These are phyloP conservation scores for Pristionchus maxplancki DNA, from an alignment of 2,888 invertebrate genomes.

Conservation along the genomic window DNA sequence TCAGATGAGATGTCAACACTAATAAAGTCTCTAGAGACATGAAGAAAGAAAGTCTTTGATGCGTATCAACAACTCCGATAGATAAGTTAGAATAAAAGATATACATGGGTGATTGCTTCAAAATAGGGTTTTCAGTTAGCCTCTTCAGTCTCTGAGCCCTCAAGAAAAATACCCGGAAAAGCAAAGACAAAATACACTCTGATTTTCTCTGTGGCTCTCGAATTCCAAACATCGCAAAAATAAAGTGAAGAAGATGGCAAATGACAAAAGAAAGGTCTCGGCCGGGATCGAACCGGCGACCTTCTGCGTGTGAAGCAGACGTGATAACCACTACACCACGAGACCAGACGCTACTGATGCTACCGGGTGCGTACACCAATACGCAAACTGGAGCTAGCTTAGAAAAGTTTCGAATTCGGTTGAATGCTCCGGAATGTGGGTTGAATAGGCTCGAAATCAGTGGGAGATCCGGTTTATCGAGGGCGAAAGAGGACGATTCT, in stretches of 20 bases:
- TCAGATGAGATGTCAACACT: not conserved
- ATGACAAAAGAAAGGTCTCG: conserved; percentile 44
- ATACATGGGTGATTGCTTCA: not conserved
- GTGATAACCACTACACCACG: conserved; percentile 62
- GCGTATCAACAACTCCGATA: not conserved
- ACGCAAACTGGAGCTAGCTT: not conserved
- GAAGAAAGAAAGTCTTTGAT: not conserved
- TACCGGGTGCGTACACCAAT: not conserved
- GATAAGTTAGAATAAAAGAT: not conserved
- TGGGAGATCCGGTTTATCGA: not conserved
- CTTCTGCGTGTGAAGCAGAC: conserved; percentile 64
- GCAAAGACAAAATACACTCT: conserved; percentile 5
- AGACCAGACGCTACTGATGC: not conserved
- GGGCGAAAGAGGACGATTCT: not conserved
- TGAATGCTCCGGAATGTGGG: not conserved
- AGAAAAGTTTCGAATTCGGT: conserved; percentile 2
- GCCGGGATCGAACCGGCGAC: conserved; percentile 61
- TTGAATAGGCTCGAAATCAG: conserved; percentile 34
- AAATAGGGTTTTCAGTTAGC: not conserved
- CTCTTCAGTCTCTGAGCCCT: not conserved
- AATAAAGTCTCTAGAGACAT: not conserved
- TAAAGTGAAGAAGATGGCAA: not conserved
- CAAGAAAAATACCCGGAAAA: not conserved
- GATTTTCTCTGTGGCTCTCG: not conserved
- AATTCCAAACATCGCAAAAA: not conserved